phyloP scores from a whole-genome alignment of 2,888 invertebrate genomes.

The Agrotis segetum region DNA sequence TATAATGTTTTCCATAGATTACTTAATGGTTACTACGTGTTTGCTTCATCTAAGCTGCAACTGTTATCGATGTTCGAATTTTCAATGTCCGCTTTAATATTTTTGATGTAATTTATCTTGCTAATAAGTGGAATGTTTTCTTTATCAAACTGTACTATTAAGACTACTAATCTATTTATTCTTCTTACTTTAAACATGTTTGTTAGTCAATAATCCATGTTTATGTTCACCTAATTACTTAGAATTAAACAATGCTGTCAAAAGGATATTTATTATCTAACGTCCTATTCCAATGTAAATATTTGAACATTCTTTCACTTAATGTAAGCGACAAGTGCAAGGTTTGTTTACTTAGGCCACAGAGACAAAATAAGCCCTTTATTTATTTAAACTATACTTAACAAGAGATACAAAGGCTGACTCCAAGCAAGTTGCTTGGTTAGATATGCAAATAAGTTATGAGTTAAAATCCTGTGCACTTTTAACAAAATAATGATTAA shows the following conservation, averaged over 20 bases:
- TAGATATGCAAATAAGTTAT: no score
- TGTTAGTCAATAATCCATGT: neutral
- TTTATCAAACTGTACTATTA: no score
- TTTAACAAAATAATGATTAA: no score
- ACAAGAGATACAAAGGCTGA: neutral
- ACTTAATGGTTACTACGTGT: no score
- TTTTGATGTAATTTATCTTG: neutral
- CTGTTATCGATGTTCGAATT: no score
- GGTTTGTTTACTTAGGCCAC: neutral
- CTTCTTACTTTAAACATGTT: neutral
- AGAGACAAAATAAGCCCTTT: neutral
- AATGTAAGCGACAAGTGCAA: conserved; percentile 10
- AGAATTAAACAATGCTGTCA: conserved; percentile 1
- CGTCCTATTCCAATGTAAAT: conserved; percentile 17
- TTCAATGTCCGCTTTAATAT: no score
- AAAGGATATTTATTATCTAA: neutral
- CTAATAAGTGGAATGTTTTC: neutral
- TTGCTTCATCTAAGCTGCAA: no score
- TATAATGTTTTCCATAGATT: no score
- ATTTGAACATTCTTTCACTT: conserved; percentile 5
- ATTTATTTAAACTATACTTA: neutral
- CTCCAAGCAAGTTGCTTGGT: no score
- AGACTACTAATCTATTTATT: conserved; percentile 1
- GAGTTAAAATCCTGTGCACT: no score
- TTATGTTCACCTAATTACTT: conserved; percentile 1